Conservation (phyloP, 1,140 invertebrate genomes). For the Pseudomyrmex concolor region DNA sequence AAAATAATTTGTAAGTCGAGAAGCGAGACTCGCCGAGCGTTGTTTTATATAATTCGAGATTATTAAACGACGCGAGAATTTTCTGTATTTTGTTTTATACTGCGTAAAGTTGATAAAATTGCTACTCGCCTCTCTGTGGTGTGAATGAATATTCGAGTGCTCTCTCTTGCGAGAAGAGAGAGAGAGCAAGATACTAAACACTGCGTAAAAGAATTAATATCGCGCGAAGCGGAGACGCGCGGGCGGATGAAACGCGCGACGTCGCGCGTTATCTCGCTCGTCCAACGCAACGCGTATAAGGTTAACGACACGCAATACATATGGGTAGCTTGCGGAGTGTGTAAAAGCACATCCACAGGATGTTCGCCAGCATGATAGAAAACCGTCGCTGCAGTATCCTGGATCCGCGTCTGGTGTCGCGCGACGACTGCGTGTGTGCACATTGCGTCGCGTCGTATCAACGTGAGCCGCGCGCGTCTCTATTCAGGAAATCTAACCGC, state of each 20-base stretch:
- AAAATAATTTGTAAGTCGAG: no score
- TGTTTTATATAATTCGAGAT: no score
- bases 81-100: no score
- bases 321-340: constrained; percentile 56
- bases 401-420: constrained; percentile 41
- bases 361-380: constrained; percentile 75
- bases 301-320: constrained; percentile 74
- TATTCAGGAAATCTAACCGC: constrained; percentile 34
- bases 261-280: constrained; percentile 34
- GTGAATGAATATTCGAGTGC: no score
- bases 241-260: constrained; percentile 65
- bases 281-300: constrained; percentile 71
- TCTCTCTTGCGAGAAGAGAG: no score
- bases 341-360: constrained; percentile 70
- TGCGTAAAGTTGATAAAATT: no score
- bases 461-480: constrained; percentile 3
- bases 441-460: constrained; percentile 52
- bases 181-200: no score
- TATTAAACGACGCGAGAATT: no score
- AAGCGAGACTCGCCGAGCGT: no score
- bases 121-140: no score
- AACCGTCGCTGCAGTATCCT: constrained; percentile 70
- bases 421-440: not conserved
- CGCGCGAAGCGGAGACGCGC: not conserved
- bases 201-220: no score